phyloP scores from a whole-genome alignment of 2,888 invertebrate genomes.

The Calameuta pallipes region DNA sequence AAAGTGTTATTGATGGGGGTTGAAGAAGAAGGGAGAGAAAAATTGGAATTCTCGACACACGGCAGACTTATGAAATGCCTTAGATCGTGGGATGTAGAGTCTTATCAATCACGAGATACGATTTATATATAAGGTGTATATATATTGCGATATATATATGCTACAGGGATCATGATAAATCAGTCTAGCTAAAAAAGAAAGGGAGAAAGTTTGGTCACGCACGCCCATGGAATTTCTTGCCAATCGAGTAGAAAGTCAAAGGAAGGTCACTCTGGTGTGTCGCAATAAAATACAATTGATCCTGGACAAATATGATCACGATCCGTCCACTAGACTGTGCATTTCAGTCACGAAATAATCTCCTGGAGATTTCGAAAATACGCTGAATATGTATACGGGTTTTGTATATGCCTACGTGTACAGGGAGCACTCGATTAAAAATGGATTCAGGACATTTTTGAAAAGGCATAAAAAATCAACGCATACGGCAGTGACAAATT shows the following conservation, averaged over 20 bases:
- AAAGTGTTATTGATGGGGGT: slow-evolving; percentile 4
- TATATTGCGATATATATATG: background rate
- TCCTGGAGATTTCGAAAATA: background rate
- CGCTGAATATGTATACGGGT: background rate
- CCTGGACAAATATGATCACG: background rate
- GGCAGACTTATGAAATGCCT: slow-evolving; percentile 34
- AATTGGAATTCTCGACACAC: slow-evolving; percentile 45
- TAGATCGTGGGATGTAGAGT: slow-evolving; percentile 28
- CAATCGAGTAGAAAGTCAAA: background rate
- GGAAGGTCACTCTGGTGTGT: background rate
- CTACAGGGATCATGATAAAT: slow-evolving; percentile 40
- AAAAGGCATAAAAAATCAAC: background rate
- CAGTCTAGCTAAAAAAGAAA: slow-evolving; percentile 27
- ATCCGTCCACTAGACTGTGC: background rate
- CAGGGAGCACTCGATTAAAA: background rate
- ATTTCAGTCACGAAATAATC: background rate
- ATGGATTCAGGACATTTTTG: background rate
- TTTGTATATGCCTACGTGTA: background rate
- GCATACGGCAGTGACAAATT: no score
- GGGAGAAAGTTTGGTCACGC: slow-evolving; percentile 34
- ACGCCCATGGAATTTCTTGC: background rate
- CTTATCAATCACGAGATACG: slow-evolving; percentile 41
- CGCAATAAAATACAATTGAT: background rate
- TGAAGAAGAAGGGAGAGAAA: slow-evolving; percentile 21
- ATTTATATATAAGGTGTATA: background rate